These are phyloP conservation scores for Mormyrus lacerda DNA, from an alignment of 2,113 vertebrate species.

Conservation along the genomic window DNA sequence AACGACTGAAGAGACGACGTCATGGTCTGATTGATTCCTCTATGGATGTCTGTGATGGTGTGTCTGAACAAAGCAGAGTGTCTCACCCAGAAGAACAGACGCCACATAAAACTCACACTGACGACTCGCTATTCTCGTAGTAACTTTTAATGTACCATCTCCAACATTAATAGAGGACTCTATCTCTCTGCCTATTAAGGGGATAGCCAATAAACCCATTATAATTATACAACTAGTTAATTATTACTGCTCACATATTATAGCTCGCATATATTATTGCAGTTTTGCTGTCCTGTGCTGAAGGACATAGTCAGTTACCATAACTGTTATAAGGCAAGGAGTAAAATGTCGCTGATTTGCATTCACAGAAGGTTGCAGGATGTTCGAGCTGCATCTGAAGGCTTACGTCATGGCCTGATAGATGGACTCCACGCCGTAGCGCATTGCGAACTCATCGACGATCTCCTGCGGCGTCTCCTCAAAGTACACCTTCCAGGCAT, in stretches of 20 bases:
- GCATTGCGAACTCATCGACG: conserved; percentile 96
- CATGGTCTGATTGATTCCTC: background rate
- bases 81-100: background rate
- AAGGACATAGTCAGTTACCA: background rate
- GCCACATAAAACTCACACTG: background rate
- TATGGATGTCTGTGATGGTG: background rate
- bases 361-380: background rate
- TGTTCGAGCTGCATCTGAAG: background rate
- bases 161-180: background rate
- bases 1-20: background rate
- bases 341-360: background rate
- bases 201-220: background rate
- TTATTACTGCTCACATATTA: background rate
- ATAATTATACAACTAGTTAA: background rate
- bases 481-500: conserved; percentile 98
- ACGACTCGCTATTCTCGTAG: background rate
- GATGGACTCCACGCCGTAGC: conserved; percentile 97
- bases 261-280: background rate
- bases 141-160: background rate
- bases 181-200: background rate
- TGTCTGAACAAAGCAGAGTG: background rate
- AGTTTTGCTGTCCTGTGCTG: background rate
- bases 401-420: conserved; percentile 99
- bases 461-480: conserved; percentile 98
- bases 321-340: background rate